Percentiles rank a stretch among this genome's conserved stretches.
Evolutionary conservation across 2,888 invertebrate genomes (phyloP).

Genomic region (Stenichneumon culpator): DNA sequence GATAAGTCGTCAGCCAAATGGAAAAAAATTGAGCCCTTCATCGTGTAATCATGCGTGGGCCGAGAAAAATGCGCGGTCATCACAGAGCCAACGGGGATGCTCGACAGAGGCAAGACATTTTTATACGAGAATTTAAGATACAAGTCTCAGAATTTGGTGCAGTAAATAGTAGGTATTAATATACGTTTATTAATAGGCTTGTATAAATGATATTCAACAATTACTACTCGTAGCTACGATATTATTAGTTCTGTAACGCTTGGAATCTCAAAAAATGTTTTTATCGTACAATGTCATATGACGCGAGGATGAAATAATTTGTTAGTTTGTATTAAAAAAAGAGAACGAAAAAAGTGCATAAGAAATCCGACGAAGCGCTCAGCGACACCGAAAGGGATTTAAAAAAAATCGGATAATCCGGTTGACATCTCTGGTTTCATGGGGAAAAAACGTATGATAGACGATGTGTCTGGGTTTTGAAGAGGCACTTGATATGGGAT

Average conservation of each 20-base stretch:
- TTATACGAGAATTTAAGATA: no score
- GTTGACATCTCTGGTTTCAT: neutral
- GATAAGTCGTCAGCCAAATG: neutral
- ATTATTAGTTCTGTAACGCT: no score
- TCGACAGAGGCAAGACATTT: neutral
- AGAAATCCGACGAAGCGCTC: neutral
- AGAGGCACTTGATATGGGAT: conserved; percentile 53
- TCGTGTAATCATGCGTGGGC: neutral
- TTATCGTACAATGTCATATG: no score
- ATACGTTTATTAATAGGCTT: no score
- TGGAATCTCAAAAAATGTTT: no score
- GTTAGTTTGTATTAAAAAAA: neutral
- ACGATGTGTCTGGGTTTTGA: conserved; percentile 37
- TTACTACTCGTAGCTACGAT: no score
- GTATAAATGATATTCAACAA: no score
- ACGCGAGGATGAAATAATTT: neutral
- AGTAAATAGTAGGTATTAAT: no score
- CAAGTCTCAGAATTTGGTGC: no score
- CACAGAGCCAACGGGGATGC: neutral
- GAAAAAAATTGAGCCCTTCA: neutral
- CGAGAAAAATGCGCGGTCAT: neutral
- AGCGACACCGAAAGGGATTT: neutral
- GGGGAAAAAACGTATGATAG: neutral
- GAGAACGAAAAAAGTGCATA: neutral
- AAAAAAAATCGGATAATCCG: conserved; percentile 5